Conservation (phyloP, 30 jellyfish, hydroid and myxozoan genomes). For the Sanderia malayensis region DNA sequence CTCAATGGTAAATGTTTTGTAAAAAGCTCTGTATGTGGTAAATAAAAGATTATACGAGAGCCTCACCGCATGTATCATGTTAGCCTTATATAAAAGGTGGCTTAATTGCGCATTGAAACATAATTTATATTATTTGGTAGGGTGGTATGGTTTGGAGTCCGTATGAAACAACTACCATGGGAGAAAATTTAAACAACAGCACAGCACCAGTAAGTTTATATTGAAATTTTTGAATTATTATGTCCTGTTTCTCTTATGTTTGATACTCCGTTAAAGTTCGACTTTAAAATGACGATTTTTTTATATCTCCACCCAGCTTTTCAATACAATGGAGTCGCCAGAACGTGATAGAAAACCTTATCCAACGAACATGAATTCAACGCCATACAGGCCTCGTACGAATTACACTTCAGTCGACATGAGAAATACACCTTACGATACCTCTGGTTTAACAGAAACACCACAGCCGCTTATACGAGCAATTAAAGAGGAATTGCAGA, state of each 20-base stretch:
- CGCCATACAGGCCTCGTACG: conserved; percentile 47
- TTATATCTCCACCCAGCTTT: too few relatives aligned
- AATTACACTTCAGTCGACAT: conserved; percentile 74
- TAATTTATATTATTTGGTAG: conserved; percentile 9
- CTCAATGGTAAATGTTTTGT: too few relatives aligned
- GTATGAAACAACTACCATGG: conserved; percentile 51
- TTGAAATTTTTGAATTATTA: too few relatives aligned
- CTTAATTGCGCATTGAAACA: not conserved
- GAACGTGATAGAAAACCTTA: conserved; percentile 12
- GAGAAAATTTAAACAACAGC: conserved; percentile 46
- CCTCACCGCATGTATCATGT: not conserved
- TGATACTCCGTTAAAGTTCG: too few relatives aligned
- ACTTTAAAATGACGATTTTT: too few relatives aligned
- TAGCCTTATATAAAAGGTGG: not conserved
- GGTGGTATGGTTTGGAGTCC: conserved; percentile 98
- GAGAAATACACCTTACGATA: conserved; percentile 41
- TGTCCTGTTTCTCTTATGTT: too few relatives aligned
- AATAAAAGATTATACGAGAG: not conserved
- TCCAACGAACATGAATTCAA: conserved; percentile 14
- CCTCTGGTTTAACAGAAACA: conserved; percentile 28
- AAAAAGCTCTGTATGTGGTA: too few relatives aligned
- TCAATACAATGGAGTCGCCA: conserved; percentile 53
- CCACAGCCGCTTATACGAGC: conserved; percentile 96
- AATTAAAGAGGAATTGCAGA: conserved; percentile 78
- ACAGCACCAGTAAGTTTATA: conserved; percentile 73